A percentile compares a stretch with the other conserved stretches of the same genome.
phyloP scores from a whole-genome alignment of 1,140 invertebrate genomes.

The Drosophila funebris region DNA sequence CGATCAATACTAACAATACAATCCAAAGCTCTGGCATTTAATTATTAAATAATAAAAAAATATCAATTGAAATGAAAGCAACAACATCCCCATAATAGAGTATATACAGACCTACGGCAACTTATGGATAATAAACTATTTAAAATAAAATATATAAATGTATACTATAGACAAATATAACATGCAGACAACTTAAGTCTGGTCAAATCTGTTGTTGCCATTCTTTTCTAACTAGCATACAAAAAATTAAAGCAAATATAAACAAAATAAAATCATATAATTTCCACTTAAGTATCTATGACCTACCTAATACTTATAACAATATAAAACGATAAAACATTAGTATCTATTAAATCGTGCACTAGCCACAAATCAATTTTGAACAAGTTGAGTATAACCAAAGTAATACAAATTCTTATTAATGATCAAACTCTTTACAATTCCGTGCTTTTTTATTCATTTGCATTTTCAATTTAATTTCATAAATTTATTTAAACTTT shows the following conservation, averaged over 20 bases:
- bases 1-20: constrained; percentile 54
- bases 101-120: constrained; percentile 55
- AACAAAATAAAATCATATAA: constrained; percentile 36
- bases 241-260: constrained; percentile 31
- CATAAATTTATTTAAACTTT: constrained; percentile 23
- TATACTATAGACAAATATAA: constrained; percentile 40
- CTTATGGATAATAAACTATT: constrained; percentile 64
- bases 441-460: constrained; percentile 67
- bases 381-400: constrained; percentile 77
- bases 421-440: constrained; percentile 70
- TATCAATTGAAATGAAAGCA: constrained; percentile 65
- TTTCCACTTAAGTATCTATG: constrained; percentile 34
- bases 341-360: constrained; percentile 34
- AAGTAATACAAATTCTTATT: constrained; percentile 69
- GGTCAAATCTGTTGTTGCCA: constrained; percentile 41
- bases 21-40: constrained; percentile 77
- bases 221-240: constrained; percentile 54
- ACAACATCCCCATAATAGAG: constrained; percentile 52
- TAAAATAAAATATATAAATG: constrained; percentile 53
- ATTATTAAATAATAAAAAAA: constrained; percentile 62
- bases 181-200: constrained; percentile 15
- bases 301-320: constrained; percentile 27
- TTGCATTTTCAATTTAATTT: constrained; percentile 59
- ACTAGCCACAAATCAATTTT: constrained; percentile 66
- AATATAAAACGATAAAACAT: constrained; percentile 28